Conservation (phyloP, 2,797 vertebrate genomes). For the Capromys pilorides region DNA sequence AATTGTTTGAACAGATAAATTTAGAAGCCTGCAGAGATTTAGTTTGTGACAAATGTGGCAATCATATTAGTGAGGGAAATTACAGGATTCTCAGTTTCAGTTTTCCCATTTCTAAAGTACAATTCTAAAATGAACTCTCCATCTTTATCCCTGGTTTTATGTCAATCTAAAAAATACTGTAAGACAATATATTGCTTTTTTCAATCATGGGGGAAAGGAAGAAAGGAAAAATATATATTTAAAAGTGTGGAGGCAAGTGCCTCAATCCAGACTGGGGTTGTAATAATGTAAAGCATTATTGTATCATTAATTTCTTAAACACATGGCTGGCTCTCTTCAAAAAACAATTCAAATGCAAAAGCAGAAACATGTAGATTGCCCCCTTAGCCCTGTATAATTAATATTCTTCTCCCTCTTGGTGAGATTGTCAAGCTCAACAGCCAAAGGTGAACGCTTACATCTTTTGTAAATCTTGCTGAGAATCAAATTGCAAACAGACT, state of each 20-base stretch:
- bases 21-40: background rate
- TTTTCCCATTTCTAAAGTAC: background rate
- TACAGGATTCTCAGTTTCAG: background rate
- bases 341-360: background rate
- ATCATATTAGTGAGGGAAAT: background rate
- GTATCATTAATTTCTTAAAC: background rate
- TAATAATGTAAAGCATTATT: background rate
- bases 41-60: background rate
- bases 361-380: background rate
- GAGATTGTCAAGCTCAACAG: background rate
- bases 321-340: background rate
- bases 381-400: background rate
- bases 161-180: background rate
- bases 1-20: background rate
- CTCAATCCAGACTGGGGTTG: background rate
- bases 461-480: constrained; percentile 4
- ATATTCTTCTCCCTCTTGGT: background rate
- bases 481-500: background rate
- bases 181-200: background rate
- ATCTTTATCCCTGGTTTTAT: background rate
- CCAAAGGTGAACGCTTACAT: background rate
- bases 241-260: background rate
- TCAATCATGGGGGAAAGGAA: background rate
- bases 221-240: no score
- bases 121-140: background rate